Evolutionary conservation across 2,113 vertebrate species (phyloP), one percentile per base, ranked within the genome.

Genomic region (Channa argus): DNA sequence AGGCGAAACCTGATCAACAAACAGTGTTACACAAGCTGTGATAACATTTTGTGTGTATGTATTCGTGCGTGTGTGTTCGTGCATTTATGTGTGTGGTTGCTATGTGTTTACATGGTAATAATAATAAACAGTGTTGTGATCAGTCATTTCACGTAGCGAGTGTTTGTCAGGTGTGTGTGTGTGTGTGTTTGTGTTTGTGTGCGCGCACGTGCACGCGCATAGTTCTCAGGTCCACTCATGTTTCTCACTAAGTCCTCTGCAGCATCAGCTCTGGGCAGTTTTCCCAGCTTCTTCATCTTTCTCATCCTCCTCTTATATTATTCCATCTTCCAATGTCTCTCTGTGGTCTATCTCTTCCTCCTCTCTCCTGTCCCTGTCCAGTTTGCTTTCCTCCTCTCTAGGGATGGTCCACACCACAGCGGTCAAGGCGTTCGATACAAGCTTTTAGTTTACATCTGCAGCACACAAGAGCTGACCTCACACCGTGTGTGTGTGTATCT

Each of bases 381-480:
- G 9, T 34, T 13, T 14, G n/a, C 38, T 13, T 36, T 61, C 62
- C 58, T 73, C 56, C 11, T 70, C 89, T 37, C 36, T 3, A 2
- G 62, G 74, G 83, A 75, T 44, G 24, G 11, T 74, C 74, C 68
- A 80, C 74, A 79, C 78, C 84, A 47, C 78, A 88, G 86, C 86
- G 83, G 71, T 87, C 81, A 84, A 88, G 60, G 69, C 86, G 71
- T 88, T 94, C 93, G 78, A 94, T 95, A 92, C 60, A 94, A 94
- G 92, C 93, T 94, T 95, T 94, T 94, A 93, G 92, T 95, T 95
- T 94, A 94, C 92, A 93, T 94, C 90, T 93, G 89, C 93, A 88
- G 85, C 84, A 60, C 77, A 81, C 41, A 45, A 43, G 56, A 89
- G 89, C 87, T 90, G 91, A 93, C 79, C 88, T 52, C 88, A 93